phyloP scores from a whole-genome alignment of 1,140 invertebrate genomes.

The Ceratosolen solmsi region DNA sequence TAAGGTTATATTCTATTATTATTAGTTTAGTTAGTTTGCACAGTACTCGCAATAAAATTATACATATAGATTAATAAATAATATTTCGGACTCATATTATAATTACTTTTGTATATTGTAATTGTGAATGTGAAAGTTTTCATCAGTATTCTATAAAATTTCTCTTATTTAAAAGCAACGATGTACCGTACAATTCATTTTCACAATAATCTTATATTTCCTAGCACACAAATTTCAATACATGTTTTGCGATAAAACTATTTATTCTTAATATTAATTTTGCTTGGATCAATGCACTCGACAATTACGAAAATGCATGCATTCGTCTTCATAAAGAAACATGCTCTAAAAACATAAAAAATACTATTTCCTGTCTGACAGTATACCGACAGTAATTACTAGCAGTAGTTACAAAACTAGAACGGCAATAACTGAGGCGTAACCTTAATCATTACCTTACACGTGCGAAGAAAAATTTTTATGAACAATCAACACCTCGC shows the following conservation, averaged over 20 bases:
- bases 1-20: no score
- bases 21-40: no score
- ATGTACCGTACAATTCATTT: no score
- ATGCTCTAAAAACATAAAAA: not conserved
- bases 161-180: no score
- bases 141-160: no score
- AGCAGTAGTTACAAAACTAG: slow-evolving; percentile 18
- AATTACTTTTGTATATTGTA: no score
- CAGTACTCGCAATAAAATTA: no score
- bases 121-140: no score
- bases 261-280: not conserved
- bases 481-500: slow-evolving; percentile 15
- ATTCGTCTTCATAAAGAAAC: not conserved
- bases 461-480: slow-evolving; percentile 24
- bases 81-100: no score
- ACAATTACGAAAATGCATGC: not conserved
- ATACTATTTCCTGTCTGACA: slow-evolving; percentile 5
- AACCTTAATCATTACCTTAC: slow-evolving; percentile 15
- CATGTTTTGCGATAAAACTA: not conserved
- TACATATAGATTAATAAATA: no score
- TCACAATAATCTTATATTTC: no score
- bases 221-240: no score
- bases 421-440: slow-evolving; percentile 7
- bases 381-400: slow-evolving; percentile 16
- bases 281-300: not conserved